A percentile compares a stretch with the other conserved stretches of the same genome.
phyloP scores from a whole-genome alignment of 2,888 invertebrate species.

The Pogonocherus hispidulus region DNA sequence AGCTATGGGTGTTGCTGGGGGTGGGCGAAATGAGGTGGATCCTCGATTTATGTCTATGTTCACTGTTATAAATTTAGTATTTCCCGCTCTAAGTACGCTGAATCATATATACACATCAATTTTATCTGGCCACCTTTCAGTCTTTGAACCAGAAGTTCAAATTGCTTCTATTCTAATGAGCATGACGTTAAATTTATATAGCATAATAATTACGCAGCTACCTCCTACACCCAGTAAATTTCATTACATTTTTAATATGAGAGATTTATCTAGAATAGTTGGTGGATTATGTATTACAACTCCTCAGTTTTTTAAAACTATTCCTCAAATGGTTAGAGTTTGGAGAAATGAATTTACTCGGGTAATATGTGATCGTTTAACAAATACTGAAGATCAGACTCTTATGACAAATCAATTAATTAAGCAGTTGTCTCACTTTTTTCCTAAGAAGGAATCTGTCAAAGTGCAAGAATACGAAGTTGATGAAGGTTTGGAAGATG shows the following conservation, averaged over 20 bases:
- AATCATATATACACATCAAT: slow-evolving; percentile 88
- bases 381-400: slow-evolving; percentile 77
- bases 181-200: slow-evolving; percentile 87
- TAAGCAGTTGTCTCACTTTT: slow-evolving; percentile 73
- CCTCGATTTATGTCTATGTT: slow-evolving; percentile 93
- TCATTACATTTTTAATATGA: slow-evolving; percentile 94
- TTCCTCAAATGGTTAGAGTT: slow-evolving; percentile 82
- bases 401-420: slow-evolving; percentile 75
- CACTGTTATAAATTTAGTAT: slow-evolving; percentile 87
- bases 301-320: slow-evolving; percentile 77
- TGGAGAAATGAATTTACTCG: slow-evolving; percentile 94
- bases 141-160: slow-evolving; percentile 79
- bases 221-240: slow-evolving; percentile 95
- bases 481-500: slow-evolving; percentile 38
- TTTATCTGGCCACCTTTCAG: slow-evolving; percentile 80
- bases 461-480: not conserved
- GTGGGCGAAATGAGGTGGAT: slow-evolving; percentile 91
- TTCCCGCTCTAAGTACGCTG: slow-evolving; percentile 84
- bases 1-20: slow-evolving; percentile 90
- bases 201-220: slow-evolving; percentile 82
- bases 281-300: slow-evolving; percentile 86
- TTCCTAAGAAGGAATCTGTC: slow-evolving; percentile 70
- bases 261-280: slow-evolving; percentile 86
- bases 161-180: slow-evolving; percentile 79
- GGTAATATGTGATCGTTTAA: slow-evolving; percentile 90